These are phyloP conservation scores for Epinotia nisella DNA, from an alignment of 2,888 invertebrate genomes.

Conservation along the genomic window DNA sequence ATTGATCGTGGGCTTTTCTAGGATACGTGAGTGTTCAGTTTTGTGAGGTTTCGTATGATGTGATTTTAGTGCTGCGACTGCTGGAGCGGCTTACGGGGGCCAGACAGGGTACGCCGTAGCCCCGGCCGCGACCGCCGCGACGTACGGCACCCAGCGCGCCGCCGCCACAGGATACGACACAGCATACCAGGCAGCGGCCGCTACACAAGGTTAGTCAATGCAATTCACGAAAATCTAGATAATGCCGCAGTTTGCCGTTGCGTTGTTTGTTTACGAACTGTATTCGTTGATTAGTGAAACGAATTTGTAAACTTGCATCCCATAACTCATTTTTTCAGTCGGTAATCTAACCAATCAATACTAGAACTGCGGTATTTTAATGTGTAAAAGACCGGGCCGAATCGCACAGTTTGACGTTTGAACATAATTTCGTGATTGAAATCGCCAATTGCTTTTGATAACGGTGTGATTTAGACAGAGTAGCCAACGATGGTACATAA, in stretches of 20 bases:
- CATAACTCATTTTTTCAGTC: not conserved
- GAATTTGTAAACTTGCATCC: not conserved
- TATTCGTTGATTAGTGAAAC: not conserved
- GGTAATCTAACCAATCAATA: constrained; percentile 38
- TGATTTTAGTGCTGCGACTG: constrained; percentile 87
- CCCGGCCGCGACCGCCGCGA: constrained; percentile 91
- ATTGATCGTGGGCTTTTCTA: constrained; percentile 67
- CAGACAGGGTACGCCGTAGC: constrained; percentile 94
- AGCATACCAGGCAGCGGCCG: constrained; percentile 92
- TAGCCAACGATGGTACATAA: not conserved
- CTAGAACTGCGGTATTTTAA: constrained; percentile 36
- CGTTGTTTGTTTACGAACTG: constrained; percentile 4
- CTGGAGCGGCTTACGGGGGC: constrained; percentile 92
- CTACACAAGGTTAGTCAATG: constrained; percentile 89
- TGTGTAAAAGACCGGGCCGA: constrained; percentile 21
- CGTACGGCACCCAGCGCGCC: constrained; percentile 92
- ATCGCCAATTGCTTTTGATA: constrained; percentile 9
- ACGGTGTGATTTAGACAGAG: constrained; percentile 13
- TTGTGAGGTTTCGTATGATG: constrained; percentile 49
- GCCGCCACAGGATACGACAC: constrained; percentile 92
- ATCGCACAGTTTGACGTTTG: constrained; percentile 15
- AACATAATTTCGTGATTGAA: constrained; percentile 18
- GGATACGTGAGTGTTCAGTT: constrained; percentile 49
- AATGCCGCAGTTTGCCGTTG: not conserved
- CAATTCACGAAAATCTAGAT: constrained; percentile 1